These are phyloP conservation scores for Scomber colias DNA, from an alignment of 2,113 vertebrate genomes.

Conservation along the genomic window DNA sequence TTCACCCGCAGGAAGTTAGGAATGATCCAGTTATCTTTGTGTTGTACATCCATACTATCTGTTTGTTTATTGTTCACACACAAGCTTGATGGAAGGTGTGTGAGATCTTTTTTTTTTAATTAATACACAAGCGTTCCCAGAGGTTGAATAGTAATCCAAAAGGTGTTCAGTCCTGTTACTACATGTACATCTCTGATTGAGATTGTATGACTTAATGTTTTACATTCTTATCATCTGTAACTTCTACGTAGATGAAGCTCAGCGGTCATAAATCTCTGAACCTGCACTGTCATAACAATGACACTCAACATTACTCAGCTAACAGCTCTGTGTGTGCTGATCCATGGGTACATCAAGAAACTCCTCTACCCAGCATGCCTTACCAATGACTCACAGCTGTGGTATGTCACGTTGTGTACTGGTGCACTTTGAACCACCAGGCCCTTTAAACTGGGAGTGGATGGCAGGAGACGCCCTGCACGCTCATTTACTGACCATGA, in stretches of 20 bases:
- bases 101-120: too few relatives aligned
- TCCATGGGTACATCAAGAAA: not conserved
- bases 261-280: not conserved
- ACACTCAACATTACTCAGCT: slow-evolving; percentile 23
- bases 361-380: slow-evolving; percentile 33
- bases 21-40: slow-evolving; percentile 5
- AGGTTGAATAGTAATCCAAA: too few relatives aligned
- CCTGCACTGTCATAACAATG: not conserved
- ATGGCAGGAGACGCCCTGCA: slow-evolving; percentile 32
- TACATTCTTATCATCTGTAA: not conserved
- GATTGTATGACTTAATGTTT: not conserved
- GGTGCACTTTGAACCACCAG: slow-evolving; percentile 59
- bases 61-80: not conserved
- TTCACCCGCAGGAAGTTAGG: slow-evolving; percentile 37
- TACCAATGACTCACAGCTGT: slow-evolving; percentile 46
- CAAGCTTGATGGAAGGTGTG: too few relatives aligned
- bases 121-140: too few relatives aligned
- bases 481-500: slow-evolving; percentile 26
- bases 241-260: not conserved
- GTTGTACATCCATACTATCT: not conserved
- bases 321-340: not conserved
- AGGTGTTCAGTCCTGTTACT: too few relatives aligned
- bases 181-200: too few relatives aligned
- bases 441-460: slow-evolving; percentile 45
- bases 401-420: slow-evolving; percentile 45